Percentiles rank a stretch among this genome's conserved stretches.
These are phyloP conservation scores for Colletes collaris DNA, from an alignment of 2,888 invertebrate species.

Conservation along the genomic window DNA sequence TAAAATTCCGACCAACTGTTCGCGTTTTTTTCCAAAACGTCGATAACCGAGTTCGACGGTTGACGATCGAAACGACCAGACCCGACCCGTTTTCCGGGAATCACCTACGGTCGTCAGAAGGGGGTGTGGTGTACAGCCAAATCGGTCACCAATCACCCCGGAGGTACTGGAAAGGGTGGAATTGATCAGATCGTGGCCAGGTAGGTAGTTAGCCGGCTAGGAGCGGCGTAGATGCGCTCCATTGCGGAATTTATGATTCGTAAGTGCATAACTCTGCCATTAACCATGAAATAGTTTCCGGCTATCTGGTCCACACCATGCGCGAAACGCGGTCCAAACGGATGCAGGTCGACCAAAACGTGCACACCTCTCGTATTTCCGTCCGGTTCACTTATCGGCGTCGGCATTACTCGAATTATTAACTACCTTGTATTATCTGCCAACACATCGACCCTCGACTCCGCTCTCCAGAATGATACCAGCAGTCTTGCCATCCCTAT, in stretches of 20 bases:
- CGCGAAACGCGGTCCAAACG: conserved; percentile 56
- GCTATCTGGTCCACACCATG: conserved; percentile 65
- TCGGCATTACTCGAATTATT: conserved; percentile 67
- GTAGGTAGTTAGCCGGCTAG: conserved; percentile 48
- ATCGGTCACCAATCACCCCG: conserved; percentile 50
- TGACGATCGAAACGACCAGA: not conserved
- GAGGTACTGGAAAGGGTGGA: conserved; percentile 45
- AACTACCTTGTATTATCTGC: conserved; percentile 45
- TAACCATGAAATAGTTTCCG: conserved; percentile 76
- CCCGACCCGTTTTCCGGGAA: not conserved
- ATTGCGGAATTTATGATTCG: conserved; percentile 75
- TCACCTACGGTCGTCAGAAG: conserved; percentile 14
- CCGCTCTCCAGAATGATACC: not conserved
- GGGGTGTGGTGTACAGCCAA: conserved; percentile 9
- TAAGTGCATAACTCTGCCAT: conserved; percentile 76
- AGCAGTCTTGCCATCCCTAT: not conserved
- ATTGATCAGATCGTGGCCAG: conserved; percentile 59
- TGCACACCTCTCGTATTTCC: conserved; percentile 62
- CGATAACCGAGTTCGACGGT: not conserved
- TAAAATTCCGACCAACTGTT: too few relatives aligned
- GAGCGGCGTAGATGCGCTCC: conserved; percentile 60
- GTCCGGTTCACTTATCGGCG: conserved; percentile 66
- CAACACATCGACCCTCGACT: conserved; percentile 19
- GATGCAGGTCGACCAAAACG: conserved; percentile 35
- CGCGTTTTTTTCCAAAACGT: not conserved